Base-by-base conservation (phyloP, 2,888 invertebrate genomes). In the Thumatha senex region DNA sequence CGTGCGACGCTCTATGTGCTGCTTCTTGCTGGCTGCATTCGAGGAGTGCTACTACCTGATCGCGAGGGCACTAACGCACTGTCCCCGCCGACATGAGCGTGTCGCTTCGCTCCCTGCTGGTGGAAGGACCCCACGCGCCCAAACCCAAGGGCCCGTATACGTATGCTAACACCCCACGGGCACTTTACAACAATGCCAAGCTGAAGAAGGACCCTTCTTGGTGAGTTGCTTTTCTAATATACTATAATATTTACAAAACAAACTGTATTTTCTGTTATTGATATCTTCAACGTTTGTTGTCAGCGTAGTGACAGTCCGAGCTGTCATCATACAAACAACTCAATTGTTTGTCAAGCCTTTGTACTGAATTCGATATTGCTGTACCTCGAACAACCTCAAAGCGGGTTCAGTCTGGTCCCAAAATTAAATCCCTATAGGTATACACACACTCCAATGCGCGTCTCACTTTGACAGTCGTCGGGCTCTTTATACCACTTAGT, bases 81-180 rank as follows among this genome's bases (percentile, higher is more conserved):
- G 46, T 10, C 48, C 35, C 49, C 48, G 51, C 43, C 42, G 44
- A 39, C 47, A 89, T 89, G 89, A 85, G 83, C 73, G 83, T 84
- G 63, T 84, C 89, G 48, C 78, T 90, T 70, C 82, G 82, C 46
- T 79, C 84, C 36, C 82, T 89, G 64, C 74, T 88, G 63, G 86
- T 89, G 57, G 88, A 88, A 61, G 87, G 85, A 5, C 89, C 89
- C n/a, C 82, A 78, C 57, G 76, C 63, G 52, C 72, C 77, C 10
- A 76, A 72, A 51, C 61, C 70, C 56, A 80, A 78, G 82, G 90
- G 91, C 44, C 92, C 93, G 55, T 94, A 92, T 69, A 93, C 92
- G 51, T 94, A 93, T 83, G 91, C 93, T 74, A 94, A 92, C 80
- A 92, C 93, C n/a, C 94, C 94, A 7, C 79, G 92, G 45, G 93